phyloP scores from a whole-genome alignment of 2,888 invertebrate species.

The Drosophila mettleri region DNA sequence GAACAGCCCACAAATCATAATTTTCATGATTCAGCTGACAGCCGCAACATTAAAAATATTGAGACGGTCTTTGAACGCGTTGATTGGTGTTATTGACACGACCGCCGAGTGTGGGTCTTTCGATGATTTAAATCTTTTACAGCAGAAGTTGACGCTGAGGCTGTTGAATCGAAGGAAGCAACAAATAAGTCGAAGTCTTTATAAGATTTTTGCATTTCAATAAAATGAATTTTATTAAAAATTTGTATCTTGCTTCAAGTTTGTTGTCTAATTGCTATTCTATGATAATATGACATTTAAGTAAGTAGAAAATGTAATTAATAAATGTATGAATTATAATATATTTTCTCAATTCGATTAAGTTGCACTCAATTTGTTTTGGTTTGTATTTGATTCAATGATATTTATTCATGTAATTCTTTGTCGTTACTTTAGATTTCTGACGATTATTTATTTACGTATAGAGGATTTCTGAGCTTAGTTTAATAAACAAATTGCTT shows the following conservation, averaged over 20 bases:
- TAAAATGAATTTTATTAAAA: conserved; percentile 49
- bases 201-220: conserved; percentile 27
- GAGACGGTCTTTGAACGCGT: conserved; percentile 55
- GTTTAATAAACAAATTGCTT: conserved; percentile 66
- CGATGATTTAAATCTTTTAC: conserved; percentile 1
- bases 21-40: conserved; percentile 30
- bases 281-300: conserved; percentile 27
- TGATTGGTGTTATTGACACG: conserved; percentile 70
- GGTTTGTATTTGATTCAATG: conserved; percentile 17
- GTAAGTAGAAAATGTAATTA: conserved; percentile 42
- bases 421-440: conserved; percentile 14
- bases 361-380: conserved; percentile 38
- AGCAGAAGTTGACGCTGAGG: neutral
- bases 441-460: conserved; percentile 63
- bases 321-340: conserved; percentile 21
- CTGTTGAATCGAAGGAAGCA: conserved; percentile 2
- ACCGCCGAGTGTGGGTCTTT: conserved; percentile 24
- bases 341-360: conserved; percentile 42
- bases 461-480: conserved; percentile 41
- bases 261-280: conserved; percentile 27
- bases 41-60: conserved; percentile 28
- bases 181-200: conserved; percentile 3
- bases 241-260: conserved; percentile 36
- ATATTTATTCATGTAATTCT: conserved; percentile 1
- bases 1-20: conserved; percentile 37